phyloP scores from a whole-genome alignment of 2,797 vertebrate species.

The Enoplosus armatus region DNA sequence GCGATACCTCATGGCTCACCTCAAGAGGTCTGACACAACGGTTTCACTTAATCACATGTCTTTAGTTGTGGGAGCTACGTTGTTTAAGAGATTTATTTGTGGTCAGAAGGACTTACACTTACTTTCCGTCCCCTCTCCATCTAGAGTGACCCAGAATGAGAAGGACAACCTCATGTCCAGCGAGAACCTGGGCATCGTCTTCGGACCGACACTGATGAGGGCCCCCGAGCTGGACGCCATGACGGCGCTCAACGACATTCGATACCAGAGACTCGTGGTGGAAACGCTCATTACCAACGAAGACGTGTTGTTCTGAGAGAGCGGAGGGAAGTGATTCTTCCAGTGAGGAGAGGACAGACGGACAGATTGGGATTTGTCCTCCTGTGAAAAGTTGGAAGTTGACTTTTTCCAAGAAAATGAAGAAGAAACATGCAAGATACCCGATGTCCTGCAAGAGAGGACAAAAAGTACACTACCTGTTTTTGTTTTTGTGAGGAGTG shows the following conservation, averaged over 20 bases:
- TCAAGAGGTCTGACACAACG: conserved; percentile 89
- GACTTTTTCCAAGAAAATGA: conserved; percentile 34
- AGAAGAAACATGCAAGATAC: conserved; percentile 27
- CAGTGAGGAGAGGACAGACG: conserved; percentile 11
- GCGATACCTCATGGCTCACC: conserved; percentile 97
- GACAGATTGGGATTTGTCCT: conserved; percentile 12
- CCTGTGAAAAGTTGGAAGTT: conserved; percentile 7
- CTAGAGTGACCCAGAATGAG: conserved; percentile 93
- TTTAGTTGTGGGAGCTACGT: background rate
- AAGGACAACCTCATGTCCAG: conserved; percentile 98
- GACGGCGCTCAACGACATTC: conserved; percentile 97
- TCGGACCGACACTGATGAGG: conserved; percentile 98
- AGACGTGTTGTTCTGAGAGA: conserved; percentile 96
- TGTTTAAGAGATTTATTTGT: background rate
- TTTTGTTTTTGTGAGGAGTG: conserved; percentile 22
- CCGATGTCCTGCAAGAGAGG: conserved; percentile 1
- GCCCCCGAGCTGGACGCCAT: conserved; percentile 96
- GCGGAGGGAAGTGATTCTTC: conserved; percentile 57
- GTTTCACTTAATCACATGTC: background rate
- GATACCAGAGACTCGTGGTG: conserved; percentile 99
- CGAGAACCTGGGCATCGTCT: conserved; percentile 98
- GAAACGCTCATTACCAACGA: conserved; percentile 98
- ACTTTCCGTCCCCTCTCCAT: background rate
- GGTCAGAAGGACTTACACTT: background rate
- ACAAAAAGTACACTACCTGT: conserved; percentile 14